phyloP scores from a whole-genome alignment of 2,113 vertebrate genomes.

The Meriones unguiculatus region DNA sequence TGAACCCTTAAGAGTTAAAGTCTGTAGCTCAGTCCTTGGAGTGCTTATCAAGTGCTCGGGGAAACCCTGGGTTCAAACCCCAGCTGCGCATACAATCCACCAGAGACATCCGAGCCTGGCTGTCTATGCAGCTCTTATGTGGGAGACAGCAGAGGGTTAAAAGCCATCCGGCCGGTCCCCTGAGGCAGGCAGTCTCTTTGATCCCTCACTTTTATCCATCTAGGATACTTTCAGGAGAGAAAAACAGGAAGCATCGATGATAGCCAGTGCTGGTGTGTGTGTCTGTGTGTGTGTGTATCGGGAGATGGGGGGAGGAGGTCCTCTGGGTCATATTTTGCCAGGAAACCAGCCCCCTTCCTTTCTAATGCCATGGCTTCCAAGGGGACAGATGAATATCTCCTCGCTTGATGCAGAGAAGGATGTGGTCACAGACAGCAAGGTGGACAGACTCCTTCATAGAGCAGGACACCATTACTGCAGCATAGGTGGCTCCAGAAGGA shows the following conservation, averaged over 20 bases:
- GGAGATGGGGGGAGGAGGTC: constrained; percentile 30
- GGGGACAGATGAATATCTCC: constrained; percentile 44
- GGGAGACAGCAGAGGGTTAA: constrained; percentile 70
- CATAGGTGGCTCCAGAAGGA: neutral
- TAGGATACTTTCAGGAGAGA: constrained; percentile 74
- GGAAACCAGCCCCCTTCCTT: constrained; percentile 72
- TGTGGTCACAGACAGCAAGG: neutral
- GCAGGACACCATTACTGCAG: neutral
- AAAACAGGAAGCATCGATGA: constrained; percentile 79
- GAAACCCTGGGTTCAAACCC: neutral
- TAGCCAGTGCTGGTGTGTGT: constrained; percentile 29
- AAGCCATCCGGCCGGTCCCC: constrained; percentile 61
- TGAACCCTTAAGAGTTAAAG: neutral
- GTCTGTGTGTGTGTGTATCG: neutral
- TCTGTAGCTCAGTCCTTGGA: neutral
- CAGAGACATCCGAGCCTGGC: neutral
- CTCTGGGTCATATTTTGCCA: constrained; percentile 73
- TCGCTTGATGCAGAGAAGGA: neutral
- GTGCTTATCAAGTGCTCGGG: neutral
- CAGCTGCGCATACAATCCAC: neutral
- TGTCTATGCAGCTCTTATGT: neutral
- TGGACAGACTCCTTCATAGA: neutral
- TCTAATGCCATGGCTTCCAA: constrained; percentile 14
- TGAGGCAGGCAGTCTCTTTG: constrained; percentile 68
- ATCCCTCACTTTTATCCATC: constrained; percentile 66